A percentile compares a stretch with the other conserved stretches of the same genome.
phyloP scores from a whole-genome alignment of 2,113 vertebrate species.

The Calidris pygmaea region DNA sequence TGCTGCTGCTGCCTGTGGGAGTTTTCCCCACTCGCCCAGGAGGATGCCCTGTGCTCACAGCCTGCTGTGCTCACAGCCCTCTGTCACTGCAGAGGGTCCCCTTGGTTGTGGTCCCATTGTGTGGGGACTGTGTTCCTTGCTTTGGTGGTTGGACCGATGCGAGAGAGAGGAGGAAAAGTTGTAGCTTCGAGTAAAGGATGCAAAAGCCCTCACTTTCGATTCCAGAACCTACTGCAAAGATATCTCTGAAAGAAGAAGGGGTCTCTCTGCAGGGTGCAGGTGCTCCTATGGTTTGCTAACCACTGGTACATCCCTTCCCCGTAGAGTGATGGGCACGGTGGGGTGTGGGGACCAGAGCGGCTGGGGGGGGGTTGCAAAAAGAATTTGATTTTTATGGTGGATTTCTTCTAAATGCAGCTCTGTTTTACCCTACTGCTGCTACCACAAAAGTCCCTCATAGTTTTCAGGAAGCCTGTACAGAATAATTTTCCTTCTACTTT shows the following conservation, averaged over 20 bases:
- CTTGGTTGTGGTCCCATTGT: neutral
- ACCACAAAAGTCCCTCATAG: neutral
- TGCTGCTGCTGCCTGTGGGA: neutral
- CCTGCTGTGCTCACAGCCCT: neutral
- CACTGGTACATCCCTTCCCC: neutral
- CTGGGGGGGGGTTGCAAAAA: neutral
- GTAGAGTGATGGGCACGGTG: neutral
- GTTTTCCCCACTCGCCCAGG: neutral
- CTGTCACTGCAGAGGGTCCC: neutral
- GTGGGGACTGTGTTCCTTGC: neutral
- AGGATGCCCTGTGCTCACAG: neutral
- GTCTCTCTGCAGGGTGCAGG: too few species aligned
- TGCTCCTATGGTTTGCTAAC: neutral
- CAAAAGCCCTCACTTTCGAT: neutral
- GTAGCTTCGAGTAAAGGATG: neutral
- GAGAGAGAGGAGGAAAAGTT: neutral
- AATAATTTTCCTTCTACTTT: slow-evolving; percentile 36
- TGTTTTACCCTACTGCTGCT: neutral
- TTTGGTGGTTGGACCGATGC: neutral
- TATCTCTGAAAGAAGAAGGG: neutral
- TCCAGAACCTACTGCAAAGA: neutral
- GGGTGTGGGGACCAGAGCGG: neutral
- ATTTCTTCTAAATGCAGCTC: neutral
- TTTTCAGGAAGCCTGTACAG: neutral
- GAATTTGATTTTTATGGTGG: neutral